Evolutionary conservation across 2,888 invertebrate species (phyloP).

Genomic region (Drosophila differens): DNA sequence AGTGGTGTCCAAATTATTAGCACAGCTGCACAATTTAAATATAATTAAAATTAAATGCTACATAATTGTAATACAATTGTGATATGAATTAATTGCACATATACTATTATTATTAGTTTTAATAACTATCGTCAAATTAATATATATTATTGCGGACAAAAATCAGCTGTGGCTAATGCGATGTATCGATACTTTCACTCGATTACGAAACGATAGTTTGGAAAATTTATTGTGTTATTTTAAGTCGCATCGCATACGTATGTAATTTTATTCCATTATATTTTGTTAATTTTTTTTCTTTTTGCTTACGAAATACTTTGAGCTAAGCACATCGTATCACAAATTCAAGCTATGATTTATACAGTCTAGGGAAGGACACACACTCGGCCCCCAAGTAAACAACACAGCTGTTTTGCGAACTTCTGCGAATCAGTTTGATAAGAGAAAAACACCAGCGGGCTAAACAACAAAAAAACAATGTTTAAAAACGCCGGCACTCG

Average conservation of each 20-base stretch:
- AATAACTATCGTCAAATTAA: too few relatives aligned
- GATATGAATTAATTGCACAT: neutral
- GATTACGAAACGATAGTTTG: slow-evolving; percentile 12
- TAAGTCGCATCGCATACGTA: slow-evolving; percentile 52
- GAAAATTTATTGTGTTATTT: slow-evolving; percentile 21
- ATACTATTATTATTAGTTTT: neutral
- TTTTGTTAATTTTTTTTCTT: slow-evolving; percentile 17
- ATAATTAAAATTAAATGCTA: neutral
- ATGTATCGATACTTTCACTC: slow-evolving; percentile 26
- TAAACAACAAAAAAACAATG: slow-evolving; percentile 51
- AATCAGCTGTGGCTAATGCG: neutral
- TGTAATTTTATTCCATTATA: slow-evolving; percentile 28
- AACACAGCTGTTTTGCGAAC: slow-evolving; percentile 72
- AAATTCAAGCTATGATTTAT: slow-evolving; percentile 64
- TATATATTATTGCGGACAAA: too few relatives aligned
- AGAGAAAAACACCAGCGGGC: slow-evolving; percentile 33
- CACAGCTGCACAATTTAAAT: neutral
- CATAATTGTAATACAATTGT: too few relatives aligned
- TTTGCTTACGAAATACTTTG: slow-evolving; percentile 52
- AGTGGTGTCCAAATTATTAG: slow-evolving; percentile 10
- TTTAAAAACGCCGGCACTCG: slow-evolving; percentile 63
- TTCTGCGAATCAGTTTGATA: slow-evolving; percentile 58
- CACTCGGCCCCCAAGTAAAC: slow-evolving; percentile 53
- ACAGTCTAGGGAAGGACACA: slow-evolving; percentile 46
- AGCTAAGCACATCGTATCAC: slow-evolving; percentile 26